These are phyloP conservation scores for Ciconia maguari DNA, from an alignment of 2,113 vertebrate genomes.

Conservation along the genomic window DNA sequence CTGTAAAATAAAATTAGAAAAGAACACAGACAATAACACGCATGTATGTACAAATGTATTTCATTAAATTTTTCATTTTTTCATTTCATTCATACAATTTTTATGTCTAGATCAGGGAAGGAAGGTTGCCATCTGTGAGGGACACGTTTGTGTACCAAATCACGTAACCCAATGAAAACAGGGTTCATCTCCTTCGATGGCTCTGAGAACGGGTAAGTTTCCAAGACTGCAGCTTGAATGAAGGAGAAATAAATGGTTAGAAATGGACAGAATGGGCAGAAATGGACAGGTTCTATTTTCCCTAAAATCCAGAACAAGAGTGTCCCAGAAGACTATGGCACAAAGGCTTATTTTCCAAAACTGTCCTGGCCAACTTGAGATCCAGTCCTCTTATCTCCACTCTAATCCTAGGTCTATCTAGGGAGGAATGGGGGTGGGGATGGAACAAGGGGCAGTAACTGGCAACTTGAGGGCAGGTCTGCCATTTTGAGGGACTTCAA, in stretches of 20 bases:
- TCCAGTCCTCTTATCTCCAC: neutral
- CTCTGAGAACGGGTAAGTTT: neutral
- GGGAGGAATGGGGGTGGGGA: neutral
- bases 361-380: neutral
- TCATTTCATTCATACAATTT: neutral
- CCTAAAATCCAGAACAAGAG: neutral
- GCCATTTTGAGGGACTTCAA: neutral
- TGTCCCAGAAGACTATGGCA: neutral
- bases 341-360: neutral
- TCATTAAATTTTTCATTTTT: neutral
- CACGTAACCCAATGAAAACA: neutral
- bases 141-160: neutral
- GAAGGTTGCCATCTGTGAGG: neutral
- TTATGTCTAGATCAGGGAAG: neutral
- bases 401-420: neutral
- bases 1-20: constrained; percentile 63
- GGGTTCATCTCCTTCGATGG: neutral
- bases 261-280: neutral
- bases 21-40: neutral
- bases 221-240: neutral
- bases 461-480: neutral
- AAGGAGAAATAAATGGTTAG: neutral
- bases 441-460: neutral
- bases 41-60: neutral
- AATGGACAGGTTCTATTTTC: neutral